These are phyloP conservation scores for Eublepharis macularius DNA, from an alignment of 2,113 vertebrate genomes.

Conservation along the genomic window DNA sequence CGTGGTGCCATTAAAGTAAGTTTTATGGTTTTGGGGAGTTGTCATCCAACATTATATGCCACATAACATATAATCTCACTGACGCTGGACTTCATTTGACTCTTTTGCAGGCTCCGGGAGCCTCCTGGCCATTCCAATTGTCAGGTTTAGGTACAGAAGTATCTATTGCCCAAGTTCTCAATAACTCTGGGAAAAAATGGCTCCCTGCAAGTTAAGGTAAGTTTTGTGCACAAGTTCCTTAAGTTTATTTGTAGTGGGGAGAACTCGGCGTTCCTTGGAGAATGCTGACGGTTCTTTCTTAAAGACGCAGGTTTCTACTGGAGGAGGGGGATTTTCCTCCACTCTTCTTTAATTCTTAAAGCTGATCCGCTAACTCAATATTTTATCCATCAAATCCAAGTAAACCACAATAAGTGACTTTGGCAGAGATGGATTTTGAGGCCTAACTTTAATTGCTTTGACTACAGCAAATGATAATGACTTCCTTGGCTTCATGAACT, in stretches of 20 bases:
- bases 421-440: constrained; percentile 72
- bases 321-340: neutral
- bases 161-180: constrained; percentile 80
- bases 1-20: constrained; percentile 99
- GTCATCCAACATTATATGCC: constrained; percentile 98
- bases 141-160: constrained; percentile 83
- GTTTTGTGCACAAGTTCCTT: constrained; percentile 79
- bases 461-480: constrained; percentile 74
- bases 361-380: constrained; percentile 55
- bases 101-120: constrained; percentile 94
- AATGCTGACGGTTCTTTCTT: constrained; percentile 47
- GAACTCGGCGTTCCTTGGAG: constrained; percentile 47
- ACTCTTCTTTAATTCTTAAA: constrained; percentile 20
- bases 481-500: constrained; percentile 74
- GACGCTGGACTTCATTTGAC: constrained; percentile 96
- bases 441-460: constrained; percentile 78
- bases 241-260: constrained; percentile 75
- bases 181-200: constrained; percentile 80
- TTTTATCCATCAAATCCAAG: constrained; percentile 67
- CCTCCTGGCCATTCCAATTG: constrained; percentile 88
- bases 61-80: constrained; percentile 99
- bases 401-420: constrained; percentile 63
- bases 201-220: constrained; percentile 87
- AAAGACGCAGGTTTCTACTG: constrained; percentile 45
- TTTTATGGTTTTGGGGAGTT: constrained; percentile 99